Evolutionary conservation across 2,113 vertebrate genomes (phyloP), one percentile per base, ranked within the genome.

Genomic region (Larimichthys polyactis): DNA sequence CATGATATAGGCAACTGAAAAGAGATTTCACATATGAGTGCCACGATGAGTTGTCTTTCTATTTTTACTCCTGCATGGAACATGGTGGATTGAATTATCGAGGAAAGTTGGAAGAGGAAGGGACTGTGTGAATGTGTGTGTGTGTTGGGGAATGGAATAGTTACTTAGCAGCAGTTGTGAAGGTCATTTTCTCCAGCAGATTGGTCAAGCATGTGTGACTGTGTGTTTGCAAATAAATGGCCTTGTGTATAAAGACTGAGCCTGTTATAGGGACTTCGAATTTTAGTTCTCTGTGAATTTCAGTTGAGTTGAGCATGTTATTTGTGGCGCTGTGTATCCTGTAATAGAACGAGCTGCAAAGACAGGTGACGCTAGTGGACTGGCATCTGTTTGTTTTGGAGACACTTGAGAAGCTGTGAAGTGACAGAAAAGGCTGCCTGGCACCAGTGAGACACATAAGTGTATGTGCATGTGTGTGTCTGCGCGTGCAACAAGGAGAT

Each of bases 381-480:
- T 83, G 85, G 87, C 89, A 89, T 91, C 76, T 87, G 88, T 90
- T 86, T 91, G 86, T 90, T 70, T 78, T 59, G 49, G 59, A 87
- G 90, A 89, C 83, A 90, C 78, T 90, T 84, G 84, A 93, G 89
- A 85, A 86, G 78, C 86, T 89, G 91, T 82, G 78, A 93, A 90
- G 85, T 84, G 84, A 89, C 86, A 87, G 68, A 75, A 83, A 84
- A 78, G 71, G 71, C 84, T 89, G 87, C 48, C 73, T 73, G 80
- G 78, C 83, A 88, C 84, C 64, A 81, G 12, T 16, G 63, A 81
- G 55, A 40, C 40, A 29, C 36, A 62, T 52, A 20, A 74, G 71
- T 85, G 71, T 83, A 81, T 65, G 46, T 20, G 29, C 51, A 4
- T 22, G 20, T n/a, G 22, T 65, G 46, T 51, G 57, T 68, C 11